Base-by-base conservation (phyloP, 2,113 vertebrate genomes). In the Channa maculata region DNA sequence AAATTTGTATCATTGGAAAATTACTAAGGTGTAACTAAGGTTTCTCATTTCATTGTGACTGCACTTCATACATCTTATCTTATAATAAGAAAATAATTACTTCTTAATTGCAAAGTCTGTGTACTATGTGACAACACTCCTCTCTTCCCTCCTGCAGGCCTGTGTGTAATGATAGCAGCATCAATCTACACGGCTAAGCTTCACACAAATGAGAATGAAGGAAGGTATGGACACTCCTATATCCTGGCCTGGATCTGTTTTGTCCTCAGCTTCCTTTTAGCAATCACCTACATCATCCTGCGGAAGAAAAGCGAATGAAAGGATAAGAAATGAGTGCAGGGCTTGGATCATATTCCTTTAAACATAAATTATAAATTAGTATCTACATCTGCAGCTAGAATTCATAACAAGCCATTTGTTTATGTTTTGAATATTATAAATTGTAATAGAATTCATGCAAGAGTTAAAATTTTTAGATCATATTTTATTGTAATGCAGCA, bases 221-320 rank as follows among this genome's bases (percentile, higher is more conserved):
- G 97, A 84, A 88, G 77, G 0, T 98, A 94, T 0, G 97, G 98
- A 70, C 96, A 97, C 82, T 96, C 95, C 64, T 99, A 95, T 41
- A 89, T 97, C 86, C 89, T 99, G 91, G 97, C 98, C 46, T 99
- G 98, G 98, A 93, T 98, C 59, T 96, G 96, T 0, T 99, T 98
- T 62, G 94, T 96, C 24, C 94, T 97, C 84, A 96, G 96, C 7
- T 88, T 99, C 44, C 61, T 97, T 89, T 95, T 97, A 6, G 95
- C 97, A 1, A 82, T 96, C 73, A 96, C 96, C 95, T 99, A 98
- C 91, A 92, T 98, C 66, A 79, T 99, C 84, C 87, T 99, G 77
- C 94, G 96, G 85, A 99, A 99, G 93, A 98, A 96, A 92, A 92
- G 68, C 6, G 88, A 94, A 74, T 94, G 79, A 92, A 66, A 46